Evolutionary conservation across 2,888 invertebrate species (phyloP).

Genomic region (Coecobrya sp.): DNA sequence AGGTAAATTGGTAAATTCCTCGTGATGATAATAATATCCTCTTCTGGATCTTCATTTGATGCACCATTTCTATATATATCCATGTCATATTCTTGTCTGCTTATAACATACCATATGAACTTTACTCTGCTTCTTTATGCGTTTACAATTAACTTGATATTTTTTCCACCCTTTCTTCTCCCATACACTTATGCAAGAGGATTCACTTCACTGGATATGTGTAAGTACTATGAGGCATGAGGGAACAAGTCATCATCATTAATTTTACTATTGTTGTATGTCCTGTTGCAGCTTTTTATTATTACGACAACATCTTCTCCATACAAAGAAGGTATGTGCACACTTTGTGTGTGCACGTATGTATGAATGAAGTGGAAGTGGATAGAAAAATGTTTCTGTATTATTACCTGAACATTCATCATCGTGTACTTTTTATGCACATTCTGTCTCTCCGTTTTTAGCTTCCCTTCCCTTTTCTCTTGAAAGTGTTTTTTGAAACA

Average conservation of each 20-base stretch:
- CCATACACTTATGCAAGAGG: no score
- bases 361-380: slow-evolving; percentile 30
- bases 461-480: slow-evolving; percentile 2
- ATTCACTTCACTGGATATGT: slow-evolving; percentile 47
- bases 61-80: background rate
- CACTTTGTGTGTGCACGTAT: background rate
- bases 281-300: slow-evolving; percentile 18
- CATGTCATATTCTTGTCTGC: background rate
- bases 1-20: slow-evolving; percentile 69
- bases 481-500: slow-evolving; percentile 50
- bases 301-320: slow-evolving; percentile 31
- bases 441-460: slow-evolving; percentile 44
- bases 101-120: no score
- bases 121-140: background rate
- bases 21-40: slow-evolving; percentile 55
- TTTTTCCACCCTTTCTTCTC: slow-evolving; percentile 35
- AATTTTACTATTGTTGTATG: slow-evolving; percentile 55
- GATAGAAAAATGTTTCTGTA: background rate
- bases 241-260: slow-evolving; percentile 64
- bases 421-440: slow-evolving; percentile 18
- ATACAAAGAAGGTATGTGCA: background rate
- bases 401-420: slow-evolving; percentile 45
- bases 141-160: slow-evolving; percentile 14
- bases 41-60: slow-evolving; percentile 56
- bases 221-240: slow-evolving; percentile 53